Percentiles rank a stretch among this genome's conserved stretches.
phyloP scores from a whole-genome alignment of 2,888 invertebrate species.

The Glyphotaelius pellucidus region DNA sequence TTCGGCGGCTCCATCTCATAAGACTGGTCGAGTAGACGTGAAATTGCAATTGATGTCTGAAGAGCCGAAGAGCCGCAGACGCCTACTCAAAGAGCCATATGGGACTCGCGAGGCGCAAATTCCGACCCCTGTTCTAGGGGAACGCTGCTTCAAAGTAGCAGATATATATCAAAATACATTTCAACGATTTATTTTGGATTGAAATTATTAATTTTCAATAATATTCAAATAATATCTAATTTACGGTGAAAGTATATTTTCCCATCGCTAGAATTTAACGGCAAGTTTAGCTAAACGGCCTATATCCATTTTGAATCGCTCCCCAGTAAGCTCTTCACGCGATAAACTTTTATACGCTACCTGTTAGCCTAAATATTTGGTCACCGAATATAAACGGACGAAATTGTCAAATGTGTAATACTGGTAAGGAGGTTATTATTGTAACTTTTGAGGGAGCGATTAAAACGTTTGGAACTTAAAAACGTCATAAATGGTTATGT shows the following conservation, averaged over 20 bases:
- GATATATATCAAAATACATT: neutral
- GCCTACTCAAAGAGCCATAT: too few species aligned
- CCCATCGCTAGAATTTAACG: neutral
- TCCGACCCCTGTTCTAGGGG: too few species aligned
- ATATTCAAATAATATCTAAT: neutral
- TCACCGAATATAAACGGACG: neutral
- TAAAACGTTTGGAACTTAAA: too few species aligned
- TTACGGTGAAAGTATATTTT: neutral
- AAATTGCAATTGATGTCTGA: too few species aligned
- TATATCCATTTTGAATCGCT: neutral
- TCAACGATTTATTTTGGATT: too few species aligned
- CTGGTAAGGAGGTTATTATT: neutral
- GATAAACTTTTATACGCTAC: slow-evolving; percentile 28
- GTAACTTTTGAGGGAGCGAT: neutral
- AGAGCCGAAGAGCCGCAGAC: too few species aligned
- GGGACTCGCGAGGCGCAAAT: too few species aligned
- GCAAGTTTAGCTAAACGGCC: neutral
- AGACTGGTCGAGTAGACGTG: too few species aligned
- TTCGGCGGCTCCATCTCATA: too few species aligned
- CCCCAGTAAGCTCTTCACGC: slow-evolving; percentile 20
- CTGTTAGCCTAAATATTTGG: slow-evolving; percentile 32
- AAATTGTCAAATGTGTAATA: neutral
- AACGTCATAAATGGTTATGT: too few species aligned
- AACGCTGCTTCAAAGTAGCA: too few species aligned
- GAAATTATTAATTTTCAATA: neutral